Evolutionary conservation across 2,113 vertebrate genomes (phyloP).

Genomic region (Callopanchax toddi): DNA sequence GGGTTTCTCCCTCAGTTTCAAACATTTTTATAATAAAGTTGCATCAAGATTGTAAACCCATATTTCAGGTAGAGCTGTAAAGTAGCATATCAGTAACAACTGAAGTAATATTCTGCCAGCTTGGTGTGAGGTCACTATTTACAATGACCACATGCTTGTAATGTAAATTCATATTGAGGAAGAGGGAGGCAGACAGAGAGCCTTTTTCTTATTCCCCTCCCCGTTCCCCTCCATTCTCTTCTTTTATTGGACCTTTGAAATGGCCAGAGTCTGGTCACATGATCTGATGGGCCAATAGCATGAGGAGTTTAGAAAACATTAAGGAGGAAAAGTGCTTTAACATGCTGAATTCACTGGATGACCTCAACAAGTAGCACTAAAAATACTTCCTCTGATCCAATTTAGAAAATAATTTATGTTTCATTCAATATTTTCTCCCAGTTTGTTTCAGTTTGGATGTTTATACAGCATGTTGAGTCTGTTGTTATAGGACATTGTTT

Average conservation of each 20-base stretch:
- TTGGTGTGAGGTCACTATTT: slow-evolving; percentile 28
- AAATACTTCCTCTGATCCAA: too few species aligned
- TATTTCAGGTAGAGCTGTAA: slow-evolving; percentile 4
- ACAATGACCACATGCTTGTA: slow-evolving; percentile 37
- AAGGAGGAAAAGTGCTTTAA: slow-evolving; percentile 44
- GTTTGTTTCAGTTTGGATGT: not conserved
- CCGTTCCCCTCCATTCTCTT: slow-evolving; percentile 41
- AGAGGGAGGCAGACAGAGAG: slow-evolving; percentile 21
- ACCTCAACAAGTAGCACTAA: slow-evolving; percentile 39
- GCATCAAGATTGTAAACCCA: slow-evolving; percentile 1
- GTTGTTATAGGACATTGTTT: slow-evolving; percentile 24
- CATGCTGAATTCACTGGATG: slow-evolving; percentile 49
- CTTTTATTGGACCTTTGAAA: slow-evolving; percentile 71
- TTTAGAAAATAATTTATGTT: too few species aligned
- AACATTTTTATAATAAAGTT: not conserved
- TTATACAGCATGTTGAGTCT: not conserved
- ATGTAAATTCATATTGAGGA: slow-evolving; percentile 26
- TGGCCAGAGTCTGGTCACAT: slow-evolving; percentile 77
- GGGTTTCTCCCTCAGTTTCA: not conserved
- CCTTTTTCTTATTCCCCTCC: slow-evolving; percentile 54
- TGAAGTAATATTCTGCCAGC: slow-evolving; percentile 5
- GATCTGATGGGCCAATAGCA: slow-evolving; percentile 65
- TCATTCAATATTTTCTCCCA: too few species aligned
- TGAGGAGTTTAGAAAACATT: slow-evolving; percentile 24
- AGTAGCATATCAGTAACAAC: slow-evolving; percentile 23